Base-by-base conservation (phyloP, 2,888 invertebrate genomes). In the Pomacea canaliculata region DNA sequence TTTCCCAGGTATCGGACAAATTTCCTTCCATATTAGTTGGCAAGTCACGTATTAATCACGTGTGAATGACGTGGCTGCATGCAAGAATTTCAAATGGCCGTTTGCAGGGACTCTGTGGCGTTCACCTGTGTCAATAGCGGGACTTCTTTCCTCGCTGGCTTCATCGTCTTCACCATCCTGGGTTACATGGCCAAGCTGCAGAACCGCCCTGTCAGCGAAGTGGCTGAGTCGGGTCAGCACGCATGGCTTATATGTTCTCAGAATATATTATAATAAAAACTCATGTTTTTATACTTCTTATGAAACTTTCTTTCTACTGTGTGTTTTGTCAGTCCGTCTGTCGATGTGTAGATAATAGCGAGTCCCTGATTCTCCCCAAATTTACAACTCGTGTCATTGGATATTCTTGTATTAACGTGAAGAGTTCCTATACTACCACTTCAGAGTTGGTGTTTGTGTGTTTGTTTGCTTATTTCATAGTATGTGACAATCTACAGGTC, bases 91-190 rank as follows among this genome's bases (percentile, higher is more conserved):
- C 51, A 8, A 10, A 4, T 56, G 51, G 8, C 8, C 8, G 10
- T 56, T 56, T 10, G 51, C 51, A 91, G 91, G 72, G 89, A 89
- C 73, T 81, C 84, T 7, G 82, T 89, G 10, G 77, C 89, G 19
- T 89, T 89, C 73, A 84, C 88, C 37, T 71, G 80, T 3, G 82
- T 87, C 5, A 89, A 89, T 82, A 87, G 87, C 56, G 88, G 88
- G 4, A 89, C 89, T 16, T 87, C 87, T 78, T 83, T 89, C 68
- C 85, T 89, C 69, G 86, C 89, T 7, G 89, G 89, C 0, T 88
- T 89, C 76, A 85, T 89, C 74, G 88, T 88, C 37, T 89, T 89
- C 80, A 85, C 86, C 46, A 85, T 86, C 59, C 84, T 89, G 10
- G 89, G 89, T 10, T 86, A 85, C 78, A 89, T 89, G 89, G 84